Base-by-base conservation (phyloP, 2,888 invertebrate genomes). In the Mactromeris polynyma region DNA sequence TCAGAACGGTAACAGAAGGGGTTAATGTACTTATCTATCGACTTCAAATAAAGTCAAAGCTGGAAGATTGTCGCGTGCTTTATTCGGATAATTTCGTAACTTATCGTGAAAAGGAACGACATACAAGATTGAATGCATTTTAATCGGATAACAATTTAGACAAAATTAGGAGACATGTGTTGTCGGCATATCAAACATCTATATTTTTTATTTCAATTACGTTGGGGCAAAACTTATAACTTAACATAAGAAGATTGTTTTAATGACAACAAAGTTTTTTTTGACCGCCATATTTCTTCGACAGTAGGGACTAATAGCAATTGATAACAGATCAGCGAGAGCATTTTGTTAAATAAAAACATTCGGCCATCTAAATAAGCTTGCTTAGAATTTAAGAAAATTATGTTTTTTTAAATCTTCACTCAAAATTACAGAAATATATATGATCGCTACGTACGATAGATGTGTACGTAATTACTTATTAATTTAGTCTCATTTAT, bases 1-100 rank as follows among this genome's bases (percentile, higher is more conserved):
- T 89, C 86, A 89, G 81, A 89, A 89, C 83, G 58, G 42, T 31
- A 40, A 86, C 83, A 89, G 80, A 89, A 80, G 86, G 84, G 54
- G 88, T 85, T 88, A 88, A 85, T 88, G 78, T 85, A 82, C 79
- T 58, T 87, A 40, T 19, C 77, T 64, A 73, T 33, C 26, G 36
- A 73, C 19, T 73, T 33, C 73, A 73, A 82, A 83, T 87, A 79
- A 2, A 83, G 51, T 78, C 78, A 78, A 82, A 51, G 82, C 73
- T 42, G 83, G 36, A 42, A 21, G 7, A 54, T 69, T 64, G 87
- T 46, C 83, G 64, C 87, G 83, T 87, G 83, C 83, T 78, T 77
- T 81, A 81, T 77, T 54, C 73, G 83, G 73, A 83, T 73, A 69
- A 46, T 73, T 83, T 83, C 73, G 73, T 33, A 33, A 46, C 73